Percentiles rank a stretch among this genome's conserved stretches.
These are phyloP conservation scores for Sepioteuthis lessoniana DNA, from an alignment of 2,888 invertebrate species.

Conservation along the genomic window DNA sequence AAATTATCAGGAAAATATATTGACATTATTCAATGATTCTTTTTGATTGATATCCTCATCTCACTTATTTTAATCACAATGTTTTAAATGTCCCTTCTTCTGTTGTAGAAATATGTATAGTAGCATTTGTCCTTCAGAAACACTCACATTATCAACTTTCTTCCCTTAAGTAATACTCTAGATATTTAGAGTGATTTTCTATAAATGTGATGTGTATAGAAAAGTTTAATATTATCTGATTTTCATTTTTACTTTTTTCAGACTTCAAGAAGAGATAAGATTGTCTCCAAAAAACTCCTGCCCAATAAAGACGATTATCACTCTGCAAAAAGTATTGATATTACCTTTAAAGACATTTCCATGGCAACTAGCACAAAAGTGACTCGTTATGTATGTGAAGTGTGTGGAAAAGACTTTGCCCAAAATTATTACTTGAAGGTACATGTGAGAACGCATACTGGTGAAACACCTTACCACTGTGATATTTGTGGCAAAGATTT, in stretches of 20 bases:
- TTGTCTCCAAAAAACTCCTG: neutral
- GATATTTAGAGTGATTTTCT: neutral
- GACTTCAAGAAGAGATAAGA: neutral
- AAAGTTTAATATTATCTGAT: neutral
- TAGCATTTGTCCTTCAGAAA: too few relatives aligned
- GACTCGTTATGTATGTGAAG: conserved; percentile 60
- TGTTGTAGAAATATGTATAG: too few relatives aligned
- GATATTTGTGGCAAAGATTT: neutral
- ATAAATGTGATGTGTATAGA: neutral
- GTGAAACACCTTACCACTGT: neutral
- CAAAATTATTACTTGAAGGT: neutral
- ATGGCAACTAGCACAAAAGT: conserved; percentile 64
- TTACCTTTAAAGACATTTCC: conserved; percentile 65
- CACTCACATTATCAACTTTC: too few relatives aligned
- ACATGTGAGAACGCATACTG: neutral
- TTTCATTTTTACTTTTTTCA: neutral
- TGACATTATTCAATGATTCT: too few relatives aligned
- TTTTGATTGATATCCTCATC: too few relatives aligned
- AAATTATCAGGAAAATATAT: too few relatives aligned
- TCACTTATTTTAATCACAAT: too few relatives aligned
- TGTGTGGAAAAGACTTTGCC: conserved; percentile 61
- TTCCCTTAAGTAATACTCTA: neutral
- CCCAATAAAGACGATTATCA: neutral
- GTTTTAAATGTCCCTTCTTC: too few relatives aligned
- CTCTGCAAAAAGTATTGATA: neutral